Evolutionary conservation across 2,113 vertebrate species (phyloP).

Genomic region (Scomber japonicus): DNA sequence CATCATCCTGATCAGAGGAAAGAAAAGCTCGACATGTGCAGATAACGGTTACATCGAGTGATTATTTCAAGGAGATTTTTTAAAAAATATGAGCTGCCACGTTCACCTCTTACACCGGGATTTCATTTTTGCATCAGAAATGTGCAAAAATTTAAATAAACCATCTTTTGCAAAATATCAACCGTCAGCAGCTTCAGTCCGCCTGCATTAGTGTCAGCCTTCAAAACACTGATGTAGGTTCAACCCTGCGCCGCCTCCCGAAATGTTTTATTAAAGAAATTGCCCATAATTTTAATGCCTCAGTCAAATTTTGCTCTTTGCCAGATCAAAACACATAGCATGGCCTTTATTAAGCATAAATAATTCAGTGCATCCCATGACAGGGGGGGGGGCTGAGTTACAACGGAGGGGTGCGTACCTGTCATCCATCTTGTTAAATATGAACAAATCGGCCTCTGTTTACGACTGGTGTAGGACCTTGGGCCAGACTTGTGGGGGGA

Average conservation of each 20-base stretch:
- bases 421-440: constrained; percentile 69
- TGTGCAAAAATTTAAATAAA: no score
- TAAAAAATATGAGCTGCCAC: no score
- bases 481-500: constrained; percentile 55
- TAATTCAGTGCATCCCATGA: constrained; percentile 42
- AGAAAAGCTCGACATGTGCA: no score
- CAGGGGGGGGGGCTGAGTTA: constrained; percentile 47
- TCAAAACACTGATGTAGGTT: background rate
- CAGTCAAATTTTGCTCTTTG: constrained; percentile 14
- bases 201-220: background rate
- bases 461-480: constrained; percentile 54
- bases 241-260: background rate
- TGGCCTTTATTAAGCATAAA: constrained; percentile 44
- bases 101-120: no score
- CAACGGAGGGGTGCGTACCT: constrained; percentile 31
- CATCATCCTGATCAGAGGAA: no score
- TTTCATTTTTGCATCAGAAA: no score
- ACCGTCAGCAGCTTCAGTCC: constrained; percentile 23
- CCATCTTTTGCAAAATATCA: background rate
- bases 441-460: constrained; percentile 64
- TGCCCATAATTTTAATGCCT: constrained; percentile 10
- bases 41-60: no score
- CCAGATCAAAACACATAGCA: constrained; percentile 14
- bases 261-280: constrained; percentile 44
- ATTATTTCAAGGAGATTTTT: no score